Conservation (phyloP, 2,797 vertebrate genomes). For the Thalassophryne amazonica region DNA sequence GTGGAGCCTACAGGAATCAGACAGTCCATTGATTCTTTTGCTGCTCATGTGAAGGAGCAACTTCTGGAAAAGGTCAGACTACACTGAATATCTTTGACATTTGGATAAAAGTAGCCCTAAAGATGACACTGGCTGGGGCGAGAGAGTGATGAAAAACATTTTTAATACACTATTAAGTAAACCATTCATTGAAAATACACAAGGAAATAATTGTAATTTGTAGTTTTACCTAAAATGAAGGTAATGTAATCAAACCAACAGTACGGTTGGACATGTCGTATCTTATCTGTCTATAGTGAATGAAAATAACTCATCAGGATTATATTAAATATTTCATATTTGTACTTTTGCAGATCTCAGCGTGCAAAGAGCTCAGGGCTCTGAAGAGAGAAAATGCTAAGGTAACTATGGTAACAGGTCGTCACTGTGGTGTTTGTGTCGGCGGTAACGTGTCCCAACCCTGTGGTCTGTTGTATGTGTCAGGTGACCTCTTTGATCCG, state of each 20-base stretch:
- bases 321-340: no score
- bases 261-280: no score
- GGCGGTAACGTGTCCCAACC: not conserved
- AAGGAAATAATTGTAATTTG: no score
- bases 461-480: not conserved
- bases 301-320: no score
- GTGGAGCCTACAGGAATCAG: slow-evolving; percentile 43
- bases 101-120: no score
- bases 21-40: slow-evolving; percentile 41
- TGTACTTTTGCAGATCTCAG: slow-evolving; percentile 38
- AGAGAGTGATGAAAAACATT: no score
- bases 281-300: no score
- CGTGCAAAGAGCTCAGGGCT: slow-evolving; percentile 23
- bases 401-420: slow-evolving; percentile 39
- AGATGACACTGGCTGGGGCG: no score
- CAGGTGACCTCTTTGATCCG: slow-evolving; percentile 42
- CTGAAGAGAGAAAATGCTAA: slow-evolving; percentile 52
- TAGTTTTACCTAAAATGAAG: no score
- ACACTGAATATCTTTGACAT: not conserved
- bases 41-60: slow-evolving; percentile 40
- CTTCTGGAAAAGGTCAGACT: slow-evolving; percentile 57
- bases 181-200: no score
- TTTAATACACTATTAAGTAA: no score
- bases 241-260: no score
- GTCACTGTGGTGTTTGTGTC: not conserved